Evolutionary conservation across 2,113 vertebrate species (phyloP), one percentile per base, ranked within the genome.

Genomic region (Oceanodroma tethys): DNA sequence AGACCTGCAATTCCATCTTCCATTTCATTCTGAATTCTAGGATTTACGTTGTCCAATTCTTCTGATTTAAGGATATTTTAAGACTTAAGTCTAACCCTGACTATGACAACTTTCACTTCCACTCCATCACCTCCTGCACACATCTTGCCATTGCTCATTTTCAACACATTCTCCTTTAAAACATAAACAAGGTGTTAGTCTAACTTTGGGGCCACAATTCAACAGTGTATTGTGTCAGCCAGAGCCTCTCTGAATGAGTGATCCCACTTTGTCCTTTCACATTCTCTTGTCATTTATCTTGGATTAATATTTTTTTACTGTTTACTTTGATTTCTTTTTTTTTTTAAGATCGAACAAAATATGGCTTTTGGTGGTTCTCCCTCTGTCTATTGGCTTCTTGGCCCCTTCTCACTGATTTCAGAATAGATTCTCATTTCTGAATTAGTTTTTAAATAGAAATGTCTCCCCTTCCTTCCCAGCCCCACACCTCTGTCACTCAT

Each of bases 301-400:
- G 29, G 9, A 53, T n/a, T 52, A 30, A 5, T 56, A 15, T 20
- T 67, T 70, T 88, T 81, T 9, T 45, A 62, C 16, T 42, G 4
- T 66, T 90, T 80, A 11, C 14, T 47, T 81, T 26, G 6, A 11
- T 32, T 40, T 59, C 25, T 22, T 42, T 42, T 23, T 52, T 58
- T n/a, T 58, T 68, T 40, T 4, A 56, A 42, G 29, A n/a, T 30
- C 11, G 18, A 47, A 6, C 0, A 76, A 60, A 82, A 50, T 18
- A n/a, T 1, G 3, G 0, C 0, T 48, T 81, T 50, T 65, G 11
- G 20, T 6, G 8, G 10, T 76, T 76, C 4, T 73, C 12, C 5
- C 2, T 40, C 23, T 65, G 16, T 38, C 3, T 29, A 8, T 25
- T 53, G 89, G 1, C 5, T 78, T 70, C 34, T 66, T 70, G 12